Base-by-base conservation (phyloP, 1,140 invertebrate species). In the Liolophura sinensis region DNA sequence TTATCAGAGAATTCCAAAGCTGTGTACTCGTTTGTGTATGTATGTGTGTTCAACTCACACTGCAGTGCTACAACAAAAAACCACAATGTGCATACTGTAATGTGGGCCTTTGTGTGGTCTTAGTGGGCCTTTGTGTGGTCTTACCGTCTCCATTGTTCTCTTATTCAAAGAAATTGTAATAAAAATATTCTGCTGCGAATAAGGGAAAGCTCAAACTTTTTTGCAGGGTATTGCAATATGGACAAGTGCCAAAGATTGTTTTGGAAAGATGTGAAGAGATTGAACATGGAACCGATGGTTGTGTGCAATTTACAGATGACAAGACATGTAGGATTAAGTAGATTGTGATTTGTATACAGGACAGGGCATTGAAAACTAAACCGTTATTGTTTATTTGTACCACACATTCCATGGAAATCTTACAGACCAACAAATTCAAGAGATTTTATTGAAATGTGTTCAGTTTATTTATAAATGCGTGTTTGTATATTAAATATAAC, bases 241-340 rank as follows among this genome's bases (percentile, higher is more conserved):
- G 81, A 81, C 79, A 51, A 83, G 79, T 73, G 78, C 78, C 1
- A 82, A 79, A 65, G 81, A 83, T 55, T 79, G 79, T 62, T 82
- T 80, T 67, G 70, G 69, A 18, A 83, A 83, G 68, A 80, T 83
- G 74, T 83, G 64, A 73, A 48, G 31, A 5, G 31, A 3, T 40
- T 40, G 31, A 3, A 40, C 31, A 9, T 40, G 31, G 31, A 40
- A 40, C 3, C 9, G 31, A 54, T 12, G 18, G 51, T n/a, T n/a
- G 51, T 54, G 51, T 20, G n/a, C 18, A 24, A 54, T 54, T 54
- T 54, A n/a, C 51, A n/a, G 51, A 54, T 54, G 12, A 54, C 51
- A 54, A 54, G 51, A 20, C 18, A 54, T 54, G 12, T 54, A n/a
- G 22, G 51, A 40, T 5, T 40, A 40, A 40, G 31, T 40, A 40